Evolutionary conservation across 2,797 vertebrate genomes (phyloP), one percentile per base, ranked within the genome.

Genomic region (Centroberyx gerrardi): DNA sequence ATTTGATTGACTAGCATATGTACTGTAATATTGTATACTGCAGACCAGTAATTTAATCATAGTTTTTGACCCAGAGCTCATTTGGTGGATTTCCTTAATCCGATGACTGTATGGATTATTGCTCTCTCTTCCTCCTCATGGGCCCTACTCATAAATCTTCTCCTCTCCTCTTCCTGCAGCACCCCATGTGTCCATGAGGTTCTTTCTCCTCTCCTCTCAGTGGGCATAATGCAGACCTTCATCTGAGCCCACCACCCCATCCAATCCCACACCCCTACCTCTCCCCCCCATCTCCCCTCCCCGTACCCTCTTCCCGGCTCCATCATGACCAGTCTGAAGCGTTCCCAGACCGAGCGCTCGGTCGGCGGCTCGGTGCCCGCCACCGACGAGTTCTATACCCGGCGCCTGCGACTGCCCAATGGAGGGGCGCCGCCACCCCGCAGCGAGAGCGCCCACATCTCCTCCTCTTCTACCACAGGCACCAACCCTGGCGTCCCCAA

Each of bases 251-350:
- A 54, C 60, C 70, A 72, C 67, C 72, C 79, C 74, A 63, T 74
- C 55, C 18, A 64, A 76, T 89, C 84, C 66, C 12, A 22, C 66
- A 17, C 68, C 78, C 87, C 92, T 53, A 74, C 75, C 84, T 82
- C 70, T 82, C 79, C 77, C 71, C 70, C 58, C 88, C 53, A 76
- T 80, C 85, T 90, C 81, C 82, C 72, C 51, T 80, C 84, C 89
- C 92, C 77, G 42, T 44, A 73, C 82, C 87, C 92, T 82, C 67
- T 62, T 46, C 77, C 88, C 81, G 82, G 78, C 80, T 88, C 87
- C 93, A 94, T 84, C 93, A 99, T 99, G 98, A 99, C 98, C 94
- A 99, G 98, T 93, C 94, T 99, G 93, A 99, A 99, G 93, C 97
- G 98, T 90, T 99, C 98, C 46, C 98, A 99, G 94, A 99, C 98